Conservation (phyloP, 2,797 vertebrate species). For the Rhinichthys osculus region DNA sequence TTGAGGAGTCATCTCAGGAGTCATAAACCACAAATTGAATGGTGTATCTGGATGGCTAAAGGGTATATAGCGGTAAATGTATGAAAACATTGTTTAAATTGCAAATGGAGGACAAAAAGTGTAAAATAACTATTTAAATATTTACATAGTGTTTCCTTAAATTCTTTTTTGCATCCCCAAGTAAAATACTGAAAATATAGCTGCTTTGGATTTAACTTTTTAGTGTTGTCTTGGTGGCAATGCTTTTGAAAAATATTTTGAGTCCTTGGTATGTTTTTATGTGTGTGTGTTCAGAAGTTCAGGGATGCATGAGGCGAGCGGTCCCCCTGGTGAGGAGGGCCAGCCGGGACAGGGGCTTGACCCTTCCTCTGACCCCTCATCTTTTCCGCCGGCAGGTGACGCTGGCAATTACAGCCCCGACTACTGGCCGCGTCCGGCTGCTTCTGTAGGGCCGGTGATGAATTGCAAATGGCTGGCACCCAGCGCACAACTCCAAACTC, state of each 20-base stretch:
- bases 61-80: background rate
- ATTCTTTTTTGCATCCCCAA: background rate
- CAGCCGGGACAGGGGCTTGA: slow-evolving; percentile 66
- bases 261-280: background rate
- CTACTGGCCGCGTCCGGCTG: slow-evolving; percentile 79
- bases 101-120: slow-evolving; percentile 85
- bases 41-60: slow-evolving; percentile 69
- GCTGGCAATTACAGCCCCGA: slow-evolving; percentile 85
- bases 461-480: slow-evolving; percentile 88
- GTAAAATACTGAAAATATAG: background rate
- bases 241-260: slow-evolving; percentile 22
- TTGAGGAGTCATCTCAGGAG: slow-evolving; percentile 17
- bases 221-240: background rate
- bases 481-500: slow-evolving; percentile 85
- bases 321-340: slow-evolving; percentile 47
- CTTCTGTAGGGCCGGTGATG: slow-evolving; percentile 83
- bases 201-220: background rate
- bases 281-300: slow-evolving; percentile 19
- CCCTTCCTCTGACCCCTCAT: slow-evolving; percentile 76
- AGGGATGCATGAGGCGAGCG: slow-evolving; percentile 33
- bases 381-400: slow-evolving; percentile 87
- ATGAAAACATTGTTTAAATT: slow-evolving; percentile 83
- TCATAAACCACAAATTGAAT: slow-evolving; percentile 71
- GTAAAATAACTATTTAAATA: slow-evolving; percentile 72
- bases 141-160: background rate